Conservation (phyloP, 2,888 invertebrate species). For the Eupeodes latifasciatus region DNA sequence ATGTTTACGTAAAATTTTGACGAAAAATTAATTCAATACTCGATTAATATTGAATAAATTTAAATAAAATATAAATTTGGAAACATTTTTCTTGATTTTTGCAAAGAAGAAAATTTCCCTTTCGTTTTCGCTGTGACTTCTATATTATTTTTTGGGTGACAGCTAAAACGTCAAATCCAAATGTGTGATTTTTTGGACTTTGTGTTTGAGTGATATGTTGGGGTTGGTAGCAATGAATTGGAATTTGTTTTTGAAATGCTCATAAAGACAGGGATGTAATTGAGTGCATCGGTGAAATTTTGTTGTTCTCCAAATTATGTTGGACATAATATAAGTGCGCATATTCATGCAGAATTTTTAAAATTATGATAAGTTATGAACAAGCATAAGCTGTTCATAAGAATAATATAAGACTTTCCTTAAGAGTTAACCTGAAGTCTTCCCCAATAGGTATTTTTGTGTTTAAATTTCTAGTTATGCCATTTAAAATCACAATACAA, state of each 20-base stretch:
- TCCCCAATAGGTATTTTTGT: too few species aligned
- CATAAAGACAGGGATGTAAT: conserved; percentile 33
- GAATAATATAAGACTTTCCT: too few species aligned
- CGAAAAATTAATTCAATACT: background rate
- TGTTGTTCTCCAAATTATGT: too few species aligned
- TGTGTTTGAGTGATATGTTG: background rate
- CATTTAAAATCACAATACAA: too few species aligned
- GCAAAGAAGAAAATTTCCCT: conserved; percentile 52
- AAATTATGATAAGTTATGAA: too few species aligned
- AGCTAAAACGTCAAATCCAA: conserved; percentile 68
- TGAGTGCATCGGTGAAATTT: background rate
- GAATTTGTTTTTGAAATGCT: background rate
- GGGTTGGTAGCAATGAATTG: conserved; percentile 48
- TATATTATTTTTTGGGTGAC: conserved; percentile 67
- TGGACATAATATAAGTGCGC: too few species aligned
- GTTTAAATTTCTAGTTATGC: too few species aligned
- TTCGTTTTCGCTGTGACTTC: conserved; percentile 45
- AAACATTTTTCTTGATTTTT: conserved; percentile 58
- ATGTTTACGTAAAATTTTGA: conserved; percentile 46
- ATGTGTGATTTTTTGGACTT: conserved; percentile 23
- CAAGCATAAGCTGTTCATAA: too few species aligned
- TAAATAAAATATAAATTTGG: conserved; percentile 54
- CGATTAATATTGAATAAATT: conserved; percentile 23
- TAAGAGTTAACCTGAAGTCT: too few species aligned
- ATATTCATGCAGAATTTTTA: too few species aligned